Base-by-base conservation (phyloP, 2,797 vertebrate species). In the Pagetopsis macropterus region DNA sequence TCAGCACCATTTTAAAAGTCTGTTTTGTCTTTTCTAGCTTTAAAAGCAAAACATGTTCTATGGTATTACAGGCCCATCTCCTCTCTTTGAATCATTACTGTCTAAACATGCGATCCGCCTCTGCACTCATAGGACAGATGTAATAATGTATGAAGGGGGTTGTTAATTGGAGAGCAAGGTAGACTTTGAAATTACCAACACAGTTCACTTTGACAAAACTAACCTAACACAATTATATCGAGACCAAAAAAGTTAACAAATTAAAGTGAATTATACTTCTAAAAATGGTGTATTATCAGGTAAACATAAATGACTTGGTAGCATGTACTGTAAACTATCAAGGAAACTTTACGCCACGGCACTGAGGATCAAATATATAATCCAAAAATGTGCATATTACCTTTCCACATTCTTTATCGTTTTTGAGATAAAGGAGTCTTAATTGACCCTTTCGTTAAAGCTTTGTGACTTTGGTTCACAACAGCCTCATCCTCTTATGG, bases 361-460 rank as follows among this genome's bases (percentile, higher is more conserved):
- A 60, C 23, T 67, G 9, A 65, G 43, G 60, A 45, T 23, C 64
- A 46, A 52, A 15, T 4, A 60, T 11, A 75, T 60, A 68, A 78
- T 79, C 44, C 51, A 57, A 54, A 85, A 74, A 63, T 79, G 61
- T 82, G 65, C 62, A 79, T 13, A 68, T 65, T 74, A 83, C 61
- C 60, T 65, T 51, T 76, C 58, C 56, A 43, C 10, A 59, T 65
- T 65, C 56, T 71, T 71, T 67, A 70, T 73, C 63, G 46, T 62
- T 75, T 5, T 3, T 33, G 65, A 84, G 79, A 87, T 79, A 82
- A 81, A 59, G 48, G 31, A 58, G 63, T 84, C 85, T 85, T 86
- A 87, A 87, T 85, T 83, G 55, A 87, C 78, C 72, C 63, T 78
- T 85, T 74, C 11, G 0, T 83, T 66, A 70, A 62, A 78, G 71